Evolutionary conservation across 2,888 invertebrate genomes (phyloP).

Genomic region (Polydrusus pterygomalis): DNA sequence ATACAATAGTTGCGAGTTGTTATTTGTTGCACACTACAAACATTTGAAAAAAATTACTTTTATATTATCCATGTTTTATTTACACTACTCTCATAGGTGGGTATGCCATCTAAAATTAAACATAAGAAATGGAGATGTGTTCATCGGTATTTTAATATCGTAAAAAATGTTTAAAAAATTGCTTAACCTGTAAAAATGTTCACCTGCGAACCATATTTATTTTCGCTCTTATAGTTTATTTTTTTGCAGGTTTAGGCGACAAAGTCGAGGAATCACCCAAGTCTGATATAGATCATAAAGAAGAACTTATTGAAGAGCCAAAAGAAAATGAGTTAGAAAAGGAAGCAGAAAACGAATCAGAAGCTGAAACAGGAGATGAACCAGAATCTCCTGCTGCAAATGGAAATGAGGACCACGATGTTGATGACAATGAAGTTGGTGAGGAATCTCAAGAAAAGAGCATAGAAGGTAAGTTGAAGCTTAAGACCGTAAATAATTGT

Average conservation of each 20-base stretch:
- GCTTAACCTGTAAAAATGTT: no score
- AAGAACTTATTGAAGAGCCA: conserved; percentile 54
- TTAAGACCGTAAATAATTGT: neutral
- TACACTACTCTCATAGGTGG: no score
- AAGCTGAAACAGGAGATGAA: conserved; percentile 37
- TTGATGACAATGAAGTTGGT: conserved; percentile 50
- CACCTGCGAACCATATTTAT: no score
- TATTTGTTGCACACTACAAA: no score
- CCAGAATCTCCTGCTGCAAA: conserved; percentile 30
- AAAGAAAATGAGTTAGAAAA: conserved; percentile 58
- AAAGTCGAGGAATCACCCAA: conserved; percentile 43
- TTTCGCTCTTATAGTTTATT: no score
- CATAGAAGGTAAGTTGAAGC: conserved; percentile 31
- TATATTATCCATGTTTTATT: no score
- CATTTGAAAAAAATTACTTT: no score
- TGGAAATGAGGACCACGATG: conserved; percentile 26
- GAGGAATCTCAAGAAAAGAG: conserved; percentile 53
- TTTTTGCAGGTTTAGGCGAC: conserved; percentile 33
- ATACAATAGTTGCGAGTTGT: no score
- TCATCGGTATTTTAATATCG: no score
- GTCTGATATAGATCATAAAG: conserved; percentile 55
- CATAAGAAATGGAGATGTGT: no score
- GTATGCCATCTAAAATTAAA: no score
- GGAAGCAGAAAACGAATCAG: conserved; percentile 56
- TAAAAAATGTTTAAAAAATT: no score